These are phyloP conservation scores for Tanaodytes sp. DNA, from an alignment of 2,888 invertebrate genomes.

Conservation along the genomic window DNA sequence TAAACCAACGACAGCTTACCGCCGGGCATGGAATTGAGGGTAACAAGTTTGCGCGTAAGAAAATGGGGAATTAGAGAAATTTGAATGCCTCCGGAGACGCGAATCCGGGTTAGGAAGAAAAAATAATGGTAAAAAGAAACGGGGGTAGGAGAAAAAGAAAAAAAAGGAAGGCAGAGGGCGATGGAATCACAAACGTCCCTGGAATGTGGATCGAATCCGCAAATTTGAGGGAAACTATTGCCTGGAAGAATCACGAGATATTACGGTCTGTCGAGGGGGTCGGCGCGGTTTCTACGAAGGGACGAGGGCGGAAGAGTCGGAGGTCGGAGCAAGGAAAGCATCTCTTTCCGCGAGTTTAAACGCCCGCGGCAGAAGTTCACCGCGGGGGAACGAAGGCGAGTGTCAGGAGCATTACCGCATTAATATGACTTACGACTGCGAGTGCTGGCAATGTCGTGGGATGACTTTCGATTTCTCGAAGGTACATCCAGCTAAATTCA, in stretches of 20 bases:
- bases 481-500: slow-evolving; percentile 54
- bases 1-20: no score
- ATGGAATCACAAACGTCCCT: slow-evolving; percentile 2
- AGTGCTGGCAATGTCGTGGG: slow-evolving; percentile 56
- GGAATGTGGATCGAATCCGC: slow-evolving; percentile 31
- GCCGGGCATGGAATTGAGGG: no score
- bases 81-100: no score
- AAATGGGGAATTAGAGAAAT: no score
- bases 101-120: no score
- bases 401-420: slow-evolving; percentile 65
- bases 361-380: slow-evolving; percentile 50
- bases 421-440: slow-evolving; percentile 67
- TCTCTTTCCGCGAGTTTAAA: slow-evolving; percentile 42
- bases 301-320: no score
- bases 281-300: no score
- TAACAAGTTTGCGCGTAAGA: no score
- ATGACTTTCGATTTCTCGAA: slow-evolving; percentile 50
- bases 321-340: slow-evolving; percentile 21
- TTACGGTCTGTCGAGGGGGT: no score
- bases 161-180: no score
- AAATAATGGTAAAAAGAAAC: no score
- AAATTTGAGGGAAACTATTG: slow-evolving; percentile 38
- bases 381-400: slow-evolving; percentile 62
- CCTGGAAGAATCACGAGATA: slow-evolving; percentile 33
- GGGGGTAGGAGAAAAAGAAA: no score